These are phyloP conservation scores for Zaprionus africanus DNA, from an alignment of 1,140 invertebrate species.

Conservation along the genomic window DNA sequence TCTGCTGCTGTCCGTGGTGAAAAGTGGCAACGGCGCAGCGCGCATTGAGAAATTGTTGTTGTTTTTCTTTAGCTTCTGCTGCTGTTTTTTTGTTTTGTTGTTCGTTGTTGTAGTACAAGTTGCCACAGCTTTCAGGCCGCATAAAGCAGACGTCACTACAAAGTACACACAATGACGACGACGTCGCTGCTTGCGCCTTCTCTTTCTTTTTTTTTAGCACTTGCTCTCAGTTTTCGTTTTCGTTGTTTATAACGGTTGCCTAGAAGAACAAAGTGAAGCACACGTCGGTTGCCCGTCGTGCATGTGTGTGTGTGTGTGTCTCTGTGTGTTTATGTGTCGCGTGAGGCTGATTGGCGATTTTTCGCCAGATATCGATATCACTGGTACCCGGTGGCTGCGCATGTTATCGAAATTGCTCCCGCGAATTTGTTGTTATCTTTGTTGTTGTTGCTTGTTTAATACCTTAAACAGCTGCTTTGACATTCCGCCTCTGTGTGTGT, in stretches of 20 bases:
- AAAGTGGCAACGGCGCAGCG: slow-evolving; percentile 69
- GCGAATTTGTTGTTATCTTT: slow-evolving; percentile 62
- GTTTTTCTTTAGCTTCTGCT: slow-evolving; percentile 7
- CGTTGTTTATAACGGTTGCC: slow-evolving; percentile 25
- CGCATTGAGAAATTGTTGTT: slow-evolving; percentile 13
- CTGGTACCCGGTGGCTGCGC: neutral
- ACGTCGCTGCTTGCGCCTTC: slow-evolving; percentile 1
- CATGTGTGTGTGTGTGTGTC: neutral
- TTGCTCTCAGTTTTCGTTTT: slow-evolving; percentile 12
- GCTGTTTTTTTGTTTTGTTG: neutral
- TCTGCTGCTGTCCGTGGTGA: slow-evolving; percentile 45
- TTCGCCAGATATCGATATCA: slow-evolving; percentile 19
- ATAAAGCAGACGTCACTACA: slow-evolving; percentile 41
- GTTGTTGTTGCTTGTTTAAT: slow-evolving; percentile 47
- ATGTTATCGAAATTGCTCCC: slow-evolving; percentile 28
- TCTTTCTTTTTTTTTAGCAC: neutral
- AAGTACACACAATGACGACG: neutral
- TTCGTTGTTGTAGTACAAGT: slow-evolving; percentile 12
- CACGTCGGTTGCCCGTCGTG: neutral
- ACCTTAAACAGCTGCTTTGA: slow-evolving; percentile 73
- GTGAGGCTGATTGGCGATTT: neutral
- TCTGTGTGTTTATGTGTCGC: neutral
- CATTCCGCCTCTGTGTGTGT: slow-evolving; percentile 37
- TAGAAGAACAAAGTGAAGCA: neutral
- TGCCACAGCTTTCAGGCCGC: slow-evolving; percentile 29